Evolutionary conservation across 2,113 vertebrate species (phyloP).

Genomic region (Craseonycteris thonglongyai): DNA sequence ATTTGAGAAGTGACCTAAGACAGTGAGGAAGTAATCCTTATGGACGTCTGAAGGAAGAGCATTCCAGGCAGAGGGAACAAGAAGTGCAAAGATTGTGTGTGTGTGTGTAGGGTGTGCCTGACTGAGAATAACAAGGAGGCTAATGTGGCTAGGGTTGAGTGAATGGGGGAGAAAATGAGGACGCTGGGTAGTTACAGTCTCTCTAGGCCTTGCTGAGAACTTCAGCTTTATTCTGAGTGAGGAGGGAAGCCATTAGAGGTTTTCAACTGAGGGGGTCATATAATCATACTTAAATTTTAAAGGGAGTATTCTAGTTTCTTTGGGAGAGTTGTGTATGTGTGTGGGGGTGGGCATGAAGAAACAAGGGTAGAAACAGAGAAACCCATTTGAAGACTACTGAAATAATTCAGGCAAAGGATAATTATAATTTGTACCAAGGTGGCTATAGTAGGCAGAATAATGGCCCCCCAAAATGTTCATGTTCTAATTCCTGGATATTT

Average conservation of each 20-base stretch:
- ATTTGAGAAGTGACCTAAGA: neutral
- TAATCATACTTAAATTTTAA: neutral
- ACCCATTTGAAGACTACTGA: neutral
- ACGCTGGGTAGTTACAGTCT: neutral
- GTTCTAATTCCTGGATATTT: neutral
- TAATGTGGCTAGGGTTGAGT: neutral
- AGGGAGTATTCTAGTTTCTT: neutral
- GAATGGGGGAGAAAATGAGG: neutral
- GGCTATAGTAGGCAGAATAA: neutral
- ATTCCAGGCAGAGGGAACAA: neutral
- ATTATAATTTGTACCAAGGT: neutral
- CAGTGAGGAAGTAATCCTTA: neutral
- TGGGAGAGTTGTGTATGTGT: neutral
- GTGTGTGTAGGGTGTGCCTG: neutral
- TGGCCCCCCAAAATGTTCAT: neutral
- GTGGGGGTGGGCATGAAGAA: neutral
- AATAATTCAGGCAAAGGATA: neutral
- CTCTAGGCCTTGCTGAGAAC: neutral
- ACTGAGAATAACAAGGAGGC: neutral
- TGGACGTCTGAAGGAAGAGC: neutral
- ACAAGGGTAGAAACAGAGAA: neutral
- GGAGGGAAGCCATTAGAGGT: neutral
- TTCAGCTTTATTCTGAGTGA: neutral
- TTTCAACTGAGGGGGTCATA: neutral
- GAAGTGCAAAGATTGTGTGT: neutral